phyloP scores from a whole-genome alignment of 2,113 vertebrate species.

The Melospiza melodia region DNA sequence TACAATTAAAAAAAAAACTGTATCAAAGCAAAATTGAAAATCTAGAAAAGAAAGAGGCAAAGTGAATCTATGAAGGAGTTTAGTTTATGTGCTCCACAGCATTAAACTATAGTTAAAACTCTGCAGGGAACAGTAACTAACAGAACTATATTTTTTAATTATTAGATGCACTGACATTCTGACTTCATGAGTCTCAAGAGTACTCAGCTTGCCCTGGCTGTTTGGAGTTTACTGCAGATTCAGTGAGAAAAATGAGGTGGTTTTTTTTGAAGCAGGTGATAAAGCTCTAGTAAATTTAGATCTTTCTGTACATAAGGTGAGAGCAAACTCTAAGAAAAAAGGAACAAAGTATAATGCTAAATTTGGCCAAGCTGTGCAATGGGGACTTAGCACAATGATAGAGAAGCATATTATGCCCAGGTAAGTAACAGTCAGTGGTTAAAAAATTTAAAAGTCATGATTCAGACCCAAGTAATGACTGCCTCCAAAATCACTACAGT shows the following conservation, averaged over 20 bases:
- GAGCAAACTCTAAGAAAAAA: background rate
- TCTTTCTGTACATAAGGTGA: background rate
- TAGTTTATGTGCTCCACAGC: background rate
- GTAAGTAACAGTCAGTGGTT: background rate
- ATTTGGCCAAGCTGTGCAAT: background rate
- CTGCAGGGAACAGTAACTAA: background rate
- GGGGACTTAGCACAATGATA: background rate
- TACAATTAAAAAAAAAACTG: background rate
- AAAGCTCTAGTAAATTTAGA: constrained; percentile 31
- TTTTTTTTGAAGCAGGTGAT: constrained; percentile 7
- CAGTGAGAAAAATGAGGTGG: constrained; percentile 1
- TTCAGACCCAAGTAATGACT: background rate
- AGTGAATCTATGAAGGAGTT: background rate
- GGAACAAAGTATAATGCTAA: background rate
- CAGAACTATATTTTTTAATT: background rate
- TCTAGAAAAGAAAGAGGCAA: background rate
- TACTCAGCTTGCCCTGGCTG: background rate
- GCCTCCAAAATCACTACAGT: background rate
- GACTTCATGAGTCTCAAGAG: background rate
- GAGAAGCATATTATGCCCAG: background rate
- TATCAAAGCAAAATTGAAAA: background rate
- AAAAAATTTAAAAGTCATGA: background rate
- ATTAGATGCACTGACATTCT: background rate
- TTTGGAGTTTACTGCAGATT: constrained; percentile 9
- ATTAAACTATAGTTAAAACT: constrained; percentile 9